Percentiles rank a stretch among this genome's conserved stretches.
These are phyloP conservation scores for Spisula solida DNA, from an alignment of 2,888 invertebrate genomes.

Conservation along the genomic window DNA sequence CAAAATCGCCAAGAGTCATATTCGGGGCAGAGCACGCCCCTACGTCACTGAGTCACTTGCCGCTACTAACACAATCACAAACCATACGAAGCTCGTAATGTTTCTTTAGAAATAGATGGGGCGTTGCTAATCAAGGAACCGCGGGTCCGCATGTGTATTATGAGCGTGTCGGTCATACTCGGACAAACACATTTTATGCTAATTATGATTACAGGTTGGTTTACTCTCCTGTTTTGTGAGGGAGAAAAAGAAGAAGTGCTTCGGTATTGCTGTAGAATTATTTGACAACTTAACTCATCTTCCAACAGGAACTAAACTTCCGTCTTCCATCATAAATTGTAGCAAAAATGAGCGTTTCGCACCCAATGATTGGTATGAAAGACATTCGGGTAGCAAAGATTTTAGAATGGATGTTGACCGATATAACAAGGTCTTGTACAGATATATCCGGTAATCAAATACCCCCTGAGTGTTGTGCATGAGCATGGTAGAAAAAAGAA, in stretches of 20 bases:
- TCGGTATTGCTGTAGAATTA: background rate
- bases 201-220: background rate
- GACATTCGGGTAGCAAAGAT: slow-evolving; percentile 8
- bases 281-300: background rate
- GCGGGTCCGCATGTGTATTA: too few species aligned
- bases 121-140: too few species aligned
- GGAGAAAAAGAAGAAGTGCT: background rate
- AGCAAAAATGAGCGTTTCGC: slow-evolving; percentile 13
- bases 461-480: background rate
- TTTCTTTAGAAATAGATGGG: too few species aligned
- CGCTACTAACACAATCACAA: too few species aligned
- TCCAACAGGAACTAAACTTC: background rate
- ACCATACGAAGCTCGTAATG: too few species aligned
- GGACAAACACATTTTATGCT: background rate
- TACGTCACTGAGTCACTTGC: too few species aligned
- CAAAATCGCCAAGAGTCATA: too few species aligned
- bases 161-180: background rate
- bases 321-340: background rate
- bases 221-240: background rate
- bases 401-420: slow-evolving; percentile 16
- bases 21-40: too few species aligned
- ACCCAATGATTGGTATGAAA: background rate
- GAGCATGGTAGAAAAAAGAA: background rate
- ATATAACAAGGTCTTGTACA: background rate
- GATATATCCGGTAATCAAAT: slow-evolving; percentile 5